Evolutionary conservation across 2,113 vertebrate genomes (phyloP).

Genomic region (Acanthisitta chloris): DNA sequence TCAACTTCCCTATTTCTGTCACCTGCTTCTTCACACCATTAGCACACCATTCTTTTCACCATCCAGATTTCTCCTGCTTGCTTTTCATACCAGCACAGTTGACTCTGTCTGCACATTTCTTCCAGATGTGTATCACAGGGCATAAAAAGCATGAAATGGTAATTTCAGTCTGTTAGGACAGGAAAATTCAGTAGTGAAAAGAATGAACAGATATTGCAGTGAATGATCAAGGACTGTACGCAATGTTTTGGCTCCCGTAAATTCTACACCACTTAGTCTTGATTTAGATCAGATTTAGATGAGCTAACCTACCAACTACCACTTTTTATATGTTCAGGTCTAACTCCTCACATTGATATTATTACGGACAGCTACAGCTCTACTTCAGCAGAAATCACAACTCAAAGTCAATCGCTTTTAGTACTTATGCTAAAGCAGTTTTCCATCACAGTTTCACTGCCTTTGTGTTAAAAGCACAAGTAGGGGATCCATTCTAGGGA

Average conservation of each 20-base stretch:
- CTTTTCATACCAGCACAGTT: neutral
- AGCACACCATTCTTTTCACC: neutral
- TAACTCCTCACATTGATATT: neutral
- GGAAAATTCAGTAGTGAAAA: neutral
- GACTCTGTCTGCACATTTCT: neutral
- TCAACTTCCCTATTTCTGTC: neutral
- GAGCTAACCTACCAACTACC: neutral
- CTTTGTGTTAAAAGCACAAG: neutral
- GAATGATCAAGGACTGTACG: neutral
- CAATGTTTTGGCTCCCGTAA: neutral
- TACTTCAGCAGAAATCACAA: neutral
- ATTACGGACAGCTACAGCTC: neutral
- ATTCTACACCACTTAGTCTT: neutral
- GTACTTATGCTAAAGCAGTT: neutral
- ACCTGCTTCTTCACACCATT: neutral
- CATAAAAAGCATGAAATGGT: neutral
- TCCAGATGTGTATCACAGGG: neutral
- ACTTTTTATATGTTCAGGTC: neutral
- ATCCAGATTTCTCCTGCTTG: neutral
- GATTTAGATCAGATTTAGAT: neutral
- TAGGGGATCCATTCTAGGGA: neutral
- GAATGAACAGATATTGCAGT: neutral
- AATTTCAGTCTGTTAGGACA: neutral
- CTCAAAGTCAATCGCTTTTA: neutral
- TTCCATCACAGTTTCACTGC: neutral